A percentile compares a stretch with the other conserved stretches of the same genome.
phyloP scores from a whole-genome alignment of 23 tunicate genomes.

The Clavelina lepadiformis region DNA sequence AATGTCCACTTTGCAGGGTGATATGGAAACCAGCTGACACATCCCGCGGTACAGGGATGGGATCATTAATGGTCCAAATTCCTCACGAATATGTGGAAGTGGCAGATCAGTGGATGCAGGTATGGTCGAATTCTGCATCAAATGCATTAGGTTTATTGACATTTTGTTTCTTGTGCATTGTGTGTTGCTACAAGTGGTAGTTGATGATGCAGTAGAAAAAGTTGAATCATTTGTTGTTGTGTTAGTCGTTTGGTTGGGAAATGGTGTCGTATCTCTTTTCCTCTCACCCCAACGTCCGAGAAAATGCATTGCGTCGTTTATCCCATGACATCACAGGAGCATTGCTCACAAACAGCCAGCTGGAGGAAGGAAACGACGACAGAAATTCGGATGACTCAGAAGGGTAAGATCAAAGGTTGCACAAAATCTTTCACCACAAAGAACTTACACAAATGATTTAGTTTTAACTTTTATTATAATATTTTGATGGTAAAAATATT shows the following conservation, averaged over 20 bases:
- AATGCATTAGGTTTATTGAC: background rate
- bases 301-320: constrained; percentile 74
- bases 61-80: constrained; percentile 71
- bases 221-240: background rate
- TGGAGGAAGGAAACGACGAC: constrained; percentile 22
- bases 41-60: constrained; percentile 15
- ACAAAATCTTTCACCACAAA: too few relatives aligned
- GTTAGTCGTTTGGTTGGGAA: constrained; percentile 83
- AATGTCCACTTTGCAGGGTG: constrained; percentile 76
- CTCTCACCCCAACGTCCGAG: constrained; percentile 73
- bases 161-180: background rate
- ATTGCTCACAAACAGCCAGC: constrained; percentile 52
- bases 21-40: constrained; percentile 91
- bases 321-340: constrained; percentile 92
- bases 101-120: constrained; percentile 84
- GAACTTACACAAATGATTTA: too few relatives aligned
- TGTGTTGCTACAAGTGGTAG: background rate
- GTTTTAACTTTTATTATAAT: too few relatives aligned
- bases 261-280: constrained; percentile 76
- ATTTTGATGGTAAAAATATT: too few relatives aligned
- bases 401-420: constrained; percentile 28
- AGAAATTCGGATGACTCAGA: constrained; percentile 77
- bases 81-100: constrained; percentile 69
- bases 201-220: too few relatives aligned
- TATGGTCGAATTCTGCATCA: constrained; percentile 2